Evolutionary conservation across 1,140 invertebrate species (phyloP), one percentile per base, ranked within the genome.

Genomic region (Euwallacea fornicatus): DNA sequence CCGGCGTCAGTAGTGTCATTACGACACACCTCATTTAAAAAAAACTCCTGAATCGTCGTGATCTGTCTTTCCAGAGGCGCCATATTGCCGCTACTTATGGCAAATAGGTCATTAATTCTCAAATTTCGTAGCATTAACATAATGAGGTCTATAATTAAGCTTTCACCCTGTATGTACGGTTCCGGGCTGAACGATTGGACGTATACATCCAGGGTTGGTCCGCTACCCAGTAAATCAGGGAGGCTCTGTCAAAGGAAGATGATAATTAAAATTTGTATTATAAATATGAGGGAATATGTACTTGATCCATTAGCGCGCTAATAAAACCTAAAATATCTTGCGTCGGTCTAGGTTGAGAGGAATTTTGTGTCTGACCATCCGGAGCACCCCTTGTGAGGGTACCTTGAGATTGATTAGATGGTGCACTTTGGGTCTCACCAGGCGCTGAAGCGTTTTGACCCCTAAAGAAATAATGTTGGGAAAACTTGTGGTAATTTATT

Each of bases 41-140:
- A 75, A 77, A 87, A 85, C 7, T 78, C 66, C 61, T 85, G 81
- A 9, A 84, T 82, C 43, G 85, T 71, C 33, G 80, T 78, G 65
- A 77, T 76, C 0, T 82, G 80, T 43, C 78, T 73, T 69, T 77
- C 69, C 10, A 79, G 62, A 2, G 78, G 78, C 13, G 78, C 75
- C 44, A 78, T 62, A 61, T 75, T 76, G 8, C 77, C 77, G 46
- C 62, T 73, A 58, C 74, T 76, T 33, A 80, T 55, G 7, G 72
- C 50, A 7, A 79, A 72, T 10, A 80, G 53, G 70, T 81, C 80
- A 9, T 78, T 75, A 21, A 80, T 50, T 13, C 76, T 75, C 60
- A 80, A 59, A 74, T 81, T 76, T 61, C 78, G 75, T 64, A 79
- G 77, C 56, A 83, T 69, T 13, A 81, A 77, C 78, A 82, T 81